Conservation (phyloP, 2,888 invertebrate species). For the Pandemis cinnamomeana region DNA sequence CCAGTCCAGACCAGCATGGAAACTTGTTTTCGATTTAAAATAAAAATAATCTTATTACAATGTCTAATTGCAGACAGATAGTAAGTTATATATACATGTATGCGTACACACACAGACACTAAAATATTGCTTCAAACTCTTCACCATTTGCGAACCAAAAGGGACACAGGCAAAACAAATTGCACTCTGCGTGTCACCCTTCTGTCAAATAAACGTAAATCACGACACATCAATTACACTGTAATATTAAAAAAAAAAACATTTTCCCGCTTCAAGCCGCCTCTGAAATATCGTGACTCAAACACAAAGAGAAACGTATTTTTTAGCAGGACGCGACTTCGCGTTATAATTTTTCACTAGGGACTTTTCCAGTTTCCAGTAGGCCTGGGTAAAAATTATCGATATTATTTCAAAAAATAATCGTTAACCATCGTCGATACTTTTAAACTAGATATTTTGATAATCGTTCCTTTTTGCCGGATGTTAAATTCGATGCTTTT, state of each 20-base stretch:
- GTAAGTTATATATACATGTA: too few relatives aligned
- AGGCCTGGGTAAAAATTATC: too few relatives aligned
- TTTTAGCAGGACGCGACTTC: conserved; percentile 34
- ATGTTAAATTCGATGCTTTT: too few relatives aligned
- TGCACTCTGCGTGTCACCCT: neutral
- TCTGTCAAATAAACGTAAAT: conserved; percentile 30
- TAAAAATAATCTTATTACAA: too few relatives aligned
- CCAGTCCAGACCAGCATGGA: too few relatives aligned
- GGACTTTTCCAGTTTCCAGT: conserved; percentile 33
- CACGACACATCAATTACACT: conserved; percentile 33
- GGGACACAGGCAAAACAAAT: neutral
- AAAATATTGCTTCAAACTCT: neutral
- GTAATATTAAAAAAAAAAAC: conserved; percentile 28
- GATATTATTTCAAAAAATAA: too few relatives aligned
- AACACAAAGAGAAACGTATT: conserved; percentile 43
- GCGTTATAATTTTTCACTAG: conserved; percentile 44
- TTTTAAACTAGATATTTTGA: too few relatives aligned
- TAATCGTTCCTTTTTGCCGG: too few relatives aligned
- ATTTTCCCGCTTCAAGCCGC: conserved; percentile 22
- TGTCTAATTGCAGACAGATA: too few relatives aligned
- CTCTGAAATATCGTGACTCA: conserved; percentile 43
- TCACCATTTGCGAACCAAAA: neutral
- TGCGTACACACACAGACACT: neutral
- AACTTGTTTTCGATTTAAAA: too few relatives aligned
- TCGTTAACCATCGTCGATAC: too few relatives aligned